Conservation (phyloP, 2,113 vertebrate genomes). For the Burhinus oedicnemus region DNA sequence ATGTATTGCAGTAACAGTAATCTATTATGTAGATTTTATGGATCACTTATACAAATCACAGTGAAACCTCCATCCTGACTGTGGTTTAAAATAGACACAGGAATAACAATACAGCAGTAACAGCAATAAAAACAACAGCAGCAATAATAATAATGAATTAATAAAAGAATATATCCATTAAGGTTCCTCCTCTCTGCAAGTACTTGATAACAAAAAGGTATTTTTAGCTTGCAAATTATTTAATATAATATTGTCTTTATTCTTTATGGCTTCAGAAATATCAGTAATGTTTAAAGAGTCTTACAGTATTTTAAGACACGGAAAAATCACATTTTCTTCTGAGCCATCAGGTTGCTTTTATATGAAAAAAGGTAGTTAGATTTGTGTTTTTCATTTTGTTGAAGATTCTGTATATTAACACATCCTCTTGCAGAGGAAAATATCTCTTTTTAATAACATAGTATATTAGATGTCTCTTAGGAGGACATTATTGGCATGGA, state of each 20-base stretch:
- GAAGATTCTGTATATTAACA: neutral
- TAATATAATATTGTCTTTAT: neutral
- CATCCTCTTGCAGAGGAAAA: neutral
- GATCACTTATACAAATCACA: conserved; percentile 8
- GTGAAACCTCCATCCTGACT: neutral
- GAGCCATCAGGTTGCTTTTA: neutral
- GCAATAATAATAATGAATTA: neutral
- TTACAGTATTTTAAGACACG: neutral
- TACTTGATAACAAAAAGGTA: neutral
- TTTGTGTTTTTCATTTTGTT: neutral
- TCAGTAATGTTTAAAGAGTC: neutral
- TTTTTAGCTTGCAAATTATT: conserved; percentile 31
- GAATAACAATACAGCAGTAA: neutral
- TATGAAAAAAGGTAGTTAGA: neutral
- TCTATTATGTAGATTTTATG: conserved; percentile 29
- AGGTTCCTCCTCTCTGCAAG: neutral
- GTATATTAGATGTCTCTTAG: neutral
- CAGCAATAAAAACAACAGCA: neutral
- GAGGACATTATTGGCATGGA: neutral
- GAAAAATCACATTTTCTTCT: neutral
- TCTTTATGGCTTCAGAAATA: conserved; percentile 5
- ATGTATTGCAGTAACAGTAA: neutral
- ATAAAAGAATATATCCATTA: neutral
- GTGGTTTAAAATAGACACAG: conserved; percentile 32
- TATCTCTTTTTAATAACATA: neutral